phyloP scores from a whole-genome alignment of 2,797 vertebrate genomes.

The Coregonus sp. region DNA sequence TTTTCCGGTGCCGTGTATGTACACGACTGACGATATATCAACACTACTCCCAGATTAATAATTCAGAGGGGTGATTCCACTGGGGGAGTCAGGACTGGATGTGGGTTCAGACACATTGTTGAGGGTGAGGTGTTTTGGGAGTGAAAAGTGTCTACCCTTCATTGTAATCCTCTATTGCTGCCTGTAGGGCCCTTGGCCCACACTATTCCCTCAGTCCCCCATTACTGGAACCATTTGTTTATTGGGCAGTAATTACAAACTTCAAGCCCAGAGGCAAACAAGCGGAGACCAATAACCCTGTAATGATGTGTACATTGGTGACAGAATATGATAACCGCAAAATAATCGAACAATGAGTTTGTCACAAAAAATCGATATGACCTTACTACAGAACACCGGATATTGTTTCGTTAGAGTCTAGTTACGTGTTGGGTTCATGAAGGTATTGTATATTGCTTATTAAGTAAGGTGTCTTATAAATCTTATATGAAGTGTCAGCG shows the following conservation, averaged over 20 bases:
- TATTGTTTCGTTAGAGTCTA: conserved; percentile 44
- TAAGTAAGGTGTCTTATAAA: conserved; percentile 21
- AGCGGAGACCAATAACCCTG: conserved; percentile 50
- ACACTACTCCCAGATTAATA: conserved; percentile 84
- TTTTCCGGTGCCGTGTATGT: conserved; percentile 84
- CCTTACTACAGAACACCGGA: conserved; percentile 53
- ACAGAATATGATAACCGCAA: conserved; percentile 73
- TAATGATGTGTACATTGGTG: conserved; percentile 78
- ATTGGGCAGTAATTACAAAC: conserved; percentile 84
- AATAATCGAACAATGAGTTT: conserved; percentile 34
- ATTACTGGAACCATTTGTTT: conserved; percentile 83
- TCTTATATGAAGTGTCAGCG: conserved; percentile 29
- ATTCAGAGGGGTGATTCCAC: conserved; percentile 84
- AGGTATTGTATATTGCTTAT: neutral
- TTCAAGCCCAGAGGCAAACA: conserved; percentile 68
- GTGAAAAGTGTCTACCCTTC: conserved; percentile 54
- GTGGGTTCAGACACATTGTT: conserved; percentile 61
- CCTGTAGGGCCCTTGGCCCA: conserved; percentile 65
- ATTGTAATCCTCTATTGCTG: conserved; percentile 72
- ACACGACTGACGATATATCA: conserved; percentile 95
- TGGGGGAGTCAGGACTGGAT: conserved; percentile 71
- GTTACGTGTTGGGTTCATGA: neutral
- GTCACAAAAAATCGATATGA: conserved; percentile 60
- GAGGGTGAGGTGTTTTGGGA: conserved; percentile 53
- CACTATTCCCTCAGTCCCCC: conserved; percentile 37